These are phyloP conservation scores for Calidris pygmaea DNA, from an alignment of 2,113 vertebrate genomes.

Conservation along the genomic window DNA sequence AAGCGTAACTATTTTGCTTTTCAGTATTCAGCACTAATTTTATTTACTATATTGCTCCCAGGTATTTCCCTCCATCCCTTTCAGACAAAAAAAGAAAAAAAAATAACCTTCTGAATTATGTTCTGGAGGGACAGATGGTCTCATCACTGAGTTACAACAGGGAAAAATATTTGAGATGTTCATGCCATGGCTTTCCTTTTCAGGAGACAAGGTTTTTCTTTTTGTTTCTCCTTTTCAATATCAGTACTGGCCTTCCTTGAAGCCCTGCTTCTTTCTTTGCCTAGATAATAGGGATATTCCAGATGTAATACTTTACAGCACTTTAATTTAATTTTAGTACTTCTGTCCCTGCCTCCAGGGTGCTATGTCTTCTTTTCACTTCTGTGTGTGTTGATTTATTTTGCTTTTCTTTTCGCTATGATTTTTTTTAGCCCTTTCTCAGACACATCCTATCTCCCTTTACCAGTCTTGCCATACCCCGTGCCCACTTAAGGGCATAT, in stretches of 20 bases:
- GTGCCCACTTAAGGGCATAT: neutral
- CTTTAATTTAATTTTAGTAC: neutral
- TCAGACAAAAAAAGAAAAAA: neutral
- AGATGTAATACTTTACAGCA: neutral
- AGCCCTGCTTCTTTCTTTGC: neutral
- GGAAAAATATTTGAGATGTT: neutral
- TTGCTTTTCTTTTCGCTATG: neutral
- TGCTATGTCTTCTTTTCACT: neutral
- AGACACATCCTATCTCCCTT: neutral
- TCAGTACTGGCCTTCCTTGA: neutral
- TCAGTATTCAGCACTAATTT: neutral
- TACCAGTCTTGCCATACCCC: neutral
- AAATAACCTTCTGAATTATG: neutral
- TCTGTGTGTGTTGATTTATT: neutral
- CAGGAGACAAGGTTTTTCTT: rapidly evolving
- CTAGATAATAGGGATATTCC: neutral
- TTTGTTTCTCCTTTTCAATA: neutral
- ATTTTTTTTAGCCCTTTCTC: neutral
- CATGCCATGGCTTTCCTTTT: neutral
- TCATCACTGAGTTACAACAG: neutral
- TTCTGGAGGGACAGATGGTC: neutral
- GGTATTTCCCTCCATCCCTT: neutral
- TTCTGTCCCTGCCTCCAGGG: neutral
- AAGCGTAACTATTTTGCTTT: neutral
- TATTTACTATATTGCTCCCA: neutral